Evolutionary conservation across 2,888 invertebrate genomes (phyloP).

Genomic region (Andrena bicolor): DNA sequence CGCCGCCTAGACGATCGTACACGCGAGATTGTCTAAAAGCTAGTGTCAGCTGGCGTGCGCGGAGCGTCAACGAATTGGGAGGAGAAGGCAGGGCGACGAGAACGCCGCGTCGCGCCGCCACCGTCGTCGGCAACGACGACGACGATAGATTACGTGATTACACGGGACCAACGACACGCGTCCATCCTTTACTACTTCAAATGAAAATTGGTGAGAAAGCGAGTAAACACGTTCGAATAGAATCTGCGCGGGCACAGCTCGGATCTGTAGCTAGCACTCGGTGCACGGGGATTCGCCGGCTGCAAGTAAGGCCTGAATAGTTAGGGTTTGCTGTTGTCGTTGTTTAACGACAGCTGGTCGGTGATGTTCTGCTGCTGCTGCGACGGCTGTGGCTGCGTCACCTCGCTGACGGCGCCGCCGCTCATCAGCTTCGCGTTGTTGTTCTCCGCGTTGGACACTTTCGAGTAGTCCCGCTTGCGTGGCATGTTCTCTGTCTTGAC

Average conservation of each 20-base stretch:
- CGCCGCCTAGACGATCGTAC: slow-evolving; percentile 36
- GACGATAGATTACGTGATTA: neutral
- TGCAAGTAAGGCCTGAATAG: slow-evolving; percentile 84
- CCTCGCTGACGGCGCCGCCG: slow-evolving; percentile 82
- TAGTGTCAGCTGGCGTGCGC: slow-evolving; percentile 51
- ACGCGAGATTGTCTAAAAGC: slow-evolving; percentile 70
- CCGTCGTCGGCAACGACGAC: neutral
- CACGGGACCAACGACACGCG: slow-evolving; percentile 23
- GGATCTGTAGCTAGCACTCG: slow-evolving; percentile 69
- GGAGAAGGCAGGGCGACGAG: slow-evolving; percentile 39
- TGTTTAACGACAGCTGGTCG: slow-evolving; percentile 82
- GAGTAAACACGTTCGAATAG: slow-evolving; percentile 82
- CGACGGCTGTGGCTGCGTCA: slow-evolving; percentile 68
- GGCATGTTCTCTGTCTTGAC: slow-evolving; percentile 87
- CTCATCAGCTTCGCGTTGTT: slow-evolving; percentile 84
- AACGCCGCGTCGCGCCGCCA: no score
- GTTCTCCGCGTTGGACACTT: slow-evolving; percentile 84
- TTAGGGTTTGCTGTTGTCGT: slow-evolving; percentile 84
- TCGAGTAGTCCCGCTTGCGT: slow-evolving; percentile 83
- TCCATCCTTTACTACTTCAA: slow-evolving; percentile 75
- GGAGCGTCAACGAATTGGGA: slow-evolving; percentile 47
- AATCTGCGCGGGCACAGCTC: slow-evolving; percentile 80
- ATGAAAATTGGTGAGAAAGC: slow-evolving; percentile 83
- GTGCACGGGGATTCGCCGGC: slow-evolving; percentile 76
- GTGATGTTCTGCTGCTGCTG: slow-evolving; percentile 76